Percentiles rank a stretch among this genome's conserved stretches.
These are phyloP conservation scores for Pelvicachromis taeniatus DNA, from an alignment of 2,113 vertebrate species.

Conservation along the genomic window DNA sequence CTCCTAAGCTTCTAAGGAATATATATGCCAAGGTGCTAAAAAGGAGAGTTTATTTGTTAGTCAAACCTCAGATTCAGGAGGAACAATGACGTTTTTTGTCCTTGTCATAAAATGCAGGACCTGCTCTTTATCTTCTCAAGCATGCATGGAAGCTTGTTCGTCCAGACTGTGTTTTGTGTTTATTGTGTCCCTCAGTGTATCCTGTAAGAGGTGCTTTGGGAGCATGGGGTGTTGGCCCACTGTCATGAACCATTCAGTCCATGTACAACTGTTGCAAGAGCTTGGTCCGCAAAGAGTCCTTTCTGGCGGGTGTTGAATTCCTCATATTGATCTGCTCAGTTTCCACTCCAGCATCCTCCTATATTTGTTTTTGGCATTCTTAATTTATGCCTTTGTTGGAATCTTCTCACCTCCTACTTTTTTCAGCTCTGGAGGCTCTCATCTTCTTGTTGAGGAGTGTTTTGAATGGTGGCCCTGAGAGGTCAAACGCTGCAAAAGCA, in stretches of 20 bases:
- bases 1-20: neutral
- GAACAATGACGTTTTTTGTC: neutral
- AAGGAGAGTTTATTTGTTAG: neutral
- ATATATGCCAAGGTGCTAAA: neutral
- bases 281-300: neutral
- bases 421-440: neutral
- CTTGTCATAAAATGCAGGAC: neutral
- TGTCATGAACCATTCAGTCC: neutral
- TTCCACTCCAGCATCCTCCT: neutral
- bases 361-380: neutral
- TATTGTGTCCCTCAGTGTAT: neutral
- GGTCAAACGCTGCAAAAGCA: no score
- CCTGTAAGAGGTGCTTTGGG: neutral
- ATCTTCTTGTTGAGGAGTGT: neutral
- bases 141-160: neutral
- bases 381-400: neutral
- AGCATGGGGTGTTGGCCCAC: neutral
- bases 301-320: neutral
- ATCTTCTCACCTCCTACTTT: neutral
- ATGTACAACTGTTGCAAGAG: neutral
- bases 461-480: no score
- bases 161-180: neutral
- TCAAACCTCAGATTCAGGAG: neutral
- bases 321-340: neutral
- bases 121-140: neutral